Percentiles rank a stretch among this genome's conserved stretches.
Evolutionary conservation across 2,888 invertebrate genomes (phyloP).

Genomic region (Epinotia nisella): DNA sequence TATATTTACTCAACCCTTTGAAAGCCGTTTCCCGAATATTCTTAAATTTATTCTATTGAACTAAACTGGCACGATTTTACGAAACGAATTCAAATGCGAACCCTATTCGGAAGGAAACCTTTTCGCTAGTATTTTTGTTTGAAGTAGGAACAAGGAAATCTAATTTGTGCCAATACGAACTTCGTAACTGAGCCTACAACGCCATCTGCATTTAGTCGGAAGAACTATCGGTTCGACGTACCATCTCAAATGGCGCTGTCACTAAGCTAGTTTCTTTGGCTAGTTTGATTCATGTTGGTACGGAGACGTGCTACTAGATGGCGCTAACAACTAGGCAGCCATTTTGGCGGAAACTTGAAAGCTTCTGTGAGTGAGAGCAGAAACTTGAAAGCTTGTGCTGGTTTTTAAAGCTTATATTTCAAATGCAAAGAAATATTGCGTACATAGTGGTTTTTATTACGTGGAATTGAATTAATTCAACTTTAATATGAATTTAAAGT

Average conservation of each 20-base stretch:
- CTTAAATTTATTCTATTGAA: constrained; percentile 14
- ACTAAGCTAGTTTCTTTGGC: background rate
- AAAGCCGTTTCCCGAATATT: background rate
- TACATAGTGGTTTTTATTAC: too few relatives aligned
- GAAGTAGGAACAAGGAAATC: background rate
- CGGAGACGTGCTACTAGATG: constrained; percentile 1
- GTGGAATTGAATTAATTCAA: too few relatives aligned
- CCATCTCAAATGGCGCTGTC: background rate
- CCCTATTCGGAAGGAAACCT: background rate
- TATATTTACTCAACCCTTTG: background rate
- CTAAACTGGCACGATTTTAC: background rate
- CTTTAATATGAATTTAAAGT: too few relatives aligned
- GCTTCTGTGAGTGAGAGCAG: too few relatives aligned
- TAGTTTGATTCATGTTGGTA: background rate
- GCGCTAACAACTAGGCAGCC: background rate
- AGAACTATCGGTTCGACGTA: background rate
- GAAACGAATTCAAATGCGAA: constrained; percentile 5
- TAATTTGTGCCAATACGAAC: background rate
- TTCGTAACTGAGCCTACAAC: background rate
- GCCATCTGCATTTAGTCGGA: background rate
- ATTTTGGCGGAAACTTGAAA: too few relatives aligned
- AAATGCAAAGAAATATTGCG: too few relatives aligned
- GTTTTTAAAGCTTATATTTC: too few relatives aligned
- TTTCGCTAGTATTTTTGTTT: background rate
- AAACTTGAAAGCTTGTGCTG: too few relatives aligned